Conservation (phyloP, 2,888 invertebrate genomes). For the Drosophila conformis region DNA sequence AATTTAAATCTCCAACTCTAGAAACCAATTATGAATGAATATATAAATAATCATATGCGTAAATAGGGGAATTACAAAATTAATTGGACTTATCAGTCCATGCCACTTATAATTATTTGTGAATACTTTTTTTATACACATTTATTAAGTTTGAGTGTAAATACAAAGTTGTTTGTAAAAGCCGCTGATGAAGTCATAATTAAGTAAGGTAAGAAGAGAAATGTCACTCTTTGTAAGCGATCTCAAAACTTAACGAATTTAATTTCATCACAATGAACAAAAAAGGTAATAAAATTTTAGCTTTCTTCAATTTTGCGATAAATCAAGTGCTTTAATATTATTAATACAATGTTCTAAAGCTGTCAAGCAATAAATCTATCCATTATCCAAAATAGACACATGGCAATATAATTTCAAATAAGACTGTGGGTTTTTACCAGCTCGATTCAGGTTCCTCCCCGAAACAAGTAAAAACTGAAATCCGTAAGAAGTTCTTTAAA, state of each 20-base stretch:
- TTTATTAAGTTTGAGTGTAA: neutral
- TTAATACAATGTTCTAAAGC: slow-evolving; percentile 16
- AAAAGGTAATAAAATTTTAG: neutral
- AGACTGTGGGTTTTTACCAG: slow-evolving; percentile 45
- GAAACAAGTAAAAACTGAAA: slow-evolving; percentile 15
- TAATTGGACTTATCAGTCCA: neutral
- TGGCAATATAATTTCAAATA: slow-evolving; percentile 19
- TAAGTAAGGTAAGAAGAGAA: slow-evolving; percentile 10
- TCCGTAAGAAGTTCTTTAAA: slow-evolving; percentile 18
- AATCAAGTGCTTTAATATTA: slow-evolving; percentile 4
- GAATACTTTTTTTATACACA: neutral
- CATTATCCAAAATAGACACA: neutral
- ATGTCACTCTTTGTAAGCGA: slow-evolving; percentile 8
- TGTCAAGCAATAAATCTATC: slow-evolving; percentile 30
- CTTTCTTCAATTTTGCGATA: neutral
- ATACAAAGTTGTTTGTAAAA: slow-evolving; percentile 12
- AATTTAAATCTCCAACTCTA: neutral
- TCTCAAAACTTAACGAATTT: neutral
- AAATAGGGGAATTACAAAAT: neutral
- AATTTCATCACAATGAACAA: neutral
- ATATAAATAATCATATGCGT: neutral
- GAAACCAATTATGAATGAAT: neutral
- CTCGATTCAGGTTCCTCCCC: slow-evolving; percentile 46
- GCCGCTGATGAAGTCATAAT: slow-evolving; percentile 24
- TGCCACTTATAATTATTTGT: neutral